A percentile compares a stretch with the other conserved stretches of the same genome.
Conservation (phyloP, 2,797 vertebrate species). For the Myotis pilosus region DNA sequence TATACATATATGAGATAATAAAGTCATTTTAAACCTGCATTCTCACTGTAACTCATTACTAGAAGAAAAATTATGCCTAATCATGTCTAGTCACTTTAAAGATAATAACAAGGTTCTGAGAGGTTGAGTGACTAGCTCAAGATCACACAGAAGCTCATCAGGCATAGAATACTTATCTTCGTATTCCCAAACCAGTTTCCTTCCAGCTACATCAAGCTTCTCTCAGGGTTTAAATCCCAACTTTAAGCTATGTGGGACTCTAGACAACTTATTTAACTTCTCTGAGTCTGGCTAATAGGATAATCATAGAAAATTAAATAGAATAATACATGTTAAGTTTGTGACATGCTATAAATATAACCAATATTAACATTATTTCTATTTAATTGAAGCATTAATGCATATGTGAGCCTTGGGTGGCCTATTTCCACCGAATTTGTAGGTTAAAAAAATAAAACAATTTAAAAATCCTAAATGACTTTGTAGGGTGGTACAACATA, state of each 20-base stretch:
- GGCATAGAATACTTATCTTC: not conserved
- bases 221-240: not conserved
- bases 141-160: not conserved
- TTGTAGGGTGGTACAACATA: not conserved
- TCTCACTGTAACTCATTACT: not conserved
- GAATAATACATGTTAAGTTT: not conserved
- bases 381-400: not conserved
- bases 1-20: not conserved
- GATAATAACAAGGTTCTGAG: not conserved
- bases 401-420: not conserved
- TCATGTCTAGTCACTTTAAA: not conserved
- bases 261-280: not conserved
- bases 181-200: not conserved
- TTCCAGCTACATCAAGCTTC: not conserved
- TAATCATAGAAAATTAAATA: constrained; percentile 7
- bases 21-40: not conserved
- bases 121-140: not conserved
- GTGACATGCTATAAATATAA: not conserved
- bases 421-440: not conserved
- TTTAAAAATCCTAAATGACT: not conserved
- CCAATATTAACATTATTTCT: not conserved
- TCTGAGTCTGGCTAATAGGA: not conserved
- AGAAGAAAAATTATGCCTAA: not conserved
- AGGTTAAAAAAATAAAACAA: constrained; percentile 11
- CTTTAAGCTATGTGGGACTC: not conserved